Base-by-base conservation (phyloP, 1,140 invertebrate genomes). In the Procambarus clarkii region DNA sequence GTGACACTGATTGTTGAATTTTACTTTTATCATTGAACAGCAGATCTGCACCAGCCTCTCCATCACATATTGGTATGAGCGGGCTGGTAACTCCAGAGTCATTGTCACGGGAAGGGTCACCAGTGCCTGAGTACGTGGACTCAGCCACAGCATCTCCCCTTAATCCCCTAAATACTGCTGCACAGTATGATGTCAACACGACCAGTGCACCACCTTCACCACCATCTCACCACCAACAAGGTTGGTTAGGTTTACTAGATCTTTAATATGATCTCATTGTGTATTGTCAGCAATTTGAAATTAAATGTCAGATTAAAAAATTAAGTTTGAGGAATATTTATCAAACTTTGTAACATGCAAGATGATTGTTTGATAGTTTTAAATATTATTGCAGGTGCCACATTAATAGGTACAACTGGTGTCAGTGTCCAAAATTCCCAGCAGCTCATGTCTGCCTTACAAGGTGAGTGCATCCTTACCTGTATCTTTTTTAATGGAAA, bases 41-140 rank as follows among this genome's bases (percentile, higher is more conserved):
- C 94, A 98, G 98, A 95, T 98, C 98, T 94, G 98, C 98, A 24
- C 98, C 98, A 71, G 97, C 98, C 54, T 98, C 98, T 78, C 98
- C 98, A 60, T 98, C 97, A 94, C 98, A 98, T 93, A 97, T 98
- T 93, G 97, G 97, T 89, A 92, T 93, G 78, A 94, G 94, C 93
- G 97, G 97, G 46, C 95, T 98, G 92, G 97, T 97, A 94, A 98
- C 97, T 8, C 98, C 97, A 1, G 98, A 98, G 94, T 97, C 97
- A 94, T 94, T 98, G 88, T 98, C 97, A 44, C 95, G 98, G 93
- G 98, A 98, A 95, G 96, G 96, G 84, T 97, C 97, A 2, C 97
- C 97, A 2, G 96, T 96, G 83, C 96, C 96, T 91, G 94, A 92
- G 45, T 92, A 92, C 48, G 86, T 92, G 18, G 91, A 92, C 80